These are phyloP conservation scores for Pipistrellus pipistrellus DNA, from an alignment of 2,797 vertebrate genomes.

Conservation along the genomic window DNA sequence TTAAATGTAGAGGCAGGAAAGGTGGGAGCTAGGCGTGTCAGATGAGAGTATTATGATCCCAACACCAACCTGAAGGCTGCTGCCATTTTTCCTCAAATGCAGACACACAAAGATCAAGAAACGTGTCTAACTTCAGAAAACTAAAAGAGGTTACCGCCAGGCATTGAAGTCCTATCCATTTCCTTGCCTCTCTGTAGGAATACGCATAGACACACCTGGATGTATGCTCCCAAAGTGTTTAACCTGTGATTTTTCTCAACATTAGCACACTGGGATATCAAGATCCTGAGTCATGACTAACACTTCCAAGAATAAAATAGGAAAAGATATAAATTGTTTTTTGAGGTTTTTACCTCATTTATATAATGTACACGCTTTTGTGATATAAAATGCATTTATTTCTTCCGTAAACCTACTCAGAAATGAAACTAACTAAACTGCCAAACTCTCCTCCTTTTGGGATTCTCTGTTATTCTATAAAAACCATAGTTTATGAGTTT, in stretches of 20 bases:
- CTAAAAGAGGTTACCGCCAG: background rate
- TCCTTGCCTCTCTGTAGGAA: background rate
- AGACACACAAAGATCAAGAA: background rate
- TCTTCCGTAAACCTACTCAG: constrained; percentile 40
- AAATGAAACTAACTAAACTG: constrained; percentile 68
- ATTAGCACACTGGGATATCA: background rate
- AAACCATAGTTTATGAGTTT: background rate
- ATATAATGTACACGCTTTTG: background rate
- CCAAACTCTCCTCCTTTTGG: background rate
- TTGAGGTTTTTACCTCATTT: constrained; percentile 5
- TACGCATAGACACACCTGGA: background rate
- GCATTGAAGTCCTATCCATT: background rate
- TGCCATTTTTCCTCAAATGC: background rate
- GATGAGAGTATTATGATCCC: background rate
- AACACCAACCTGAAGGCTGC: background rate
- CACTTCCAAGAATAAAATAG: background rate
- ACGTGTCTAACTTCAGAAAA: background rate
- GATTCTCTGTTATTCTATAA: constrained; percentile 59
- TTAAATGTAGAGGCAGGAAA: background rate
- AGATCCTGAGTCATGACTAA: background rate
- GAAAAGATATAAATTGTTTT: background rate
- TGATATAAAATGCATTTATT: constrained; percentile 44
- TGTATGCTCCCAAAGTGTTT: background rate
- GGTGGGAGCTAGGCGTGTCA: background rate
- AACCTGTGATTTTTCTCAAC: background rate